These are phyloP conservation scores for Hetaerina americana DNA, from an alignment of 1,140 invertebrate species.

Conservation along the genomic window DNA sequence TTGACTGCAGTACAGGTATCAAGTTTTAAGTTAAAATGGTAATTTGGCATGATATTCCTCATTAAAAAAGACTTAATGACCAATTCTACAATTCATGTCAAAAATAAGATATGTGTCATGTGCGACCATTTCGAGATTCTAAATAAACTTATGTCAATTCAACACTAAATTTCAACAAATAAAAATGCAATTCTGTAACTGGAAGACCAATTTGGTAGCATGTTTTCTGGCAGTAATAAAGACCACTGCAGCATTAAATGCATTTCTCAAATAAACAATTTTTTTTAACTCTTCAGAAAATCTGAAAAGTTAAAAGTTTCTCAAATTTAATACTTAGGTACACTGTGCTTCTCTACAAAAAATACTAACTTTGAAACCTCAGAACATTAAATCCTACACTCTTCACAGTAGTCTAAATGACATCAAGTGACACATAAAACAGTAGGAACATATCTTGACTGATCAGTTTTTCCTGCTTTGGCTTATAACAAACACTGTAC, in stretches of 20 bases:
- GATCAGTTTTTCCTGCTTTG: neutral
- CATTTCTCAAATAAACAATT: neutral
- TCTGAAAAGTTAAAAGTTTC: neutral
- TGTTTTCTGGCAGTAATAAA: neutral
- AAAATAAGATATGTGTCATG: too few relatives aligned
- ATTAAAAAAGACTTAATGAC: neutral
- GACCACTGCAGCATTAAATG: neutral
- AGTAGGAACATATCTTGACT: neutral
- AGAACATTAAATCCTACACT: too few relatives aligned
- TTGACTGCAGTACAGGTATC: too few relatives aligned
- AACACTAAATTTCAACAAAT: neutral
- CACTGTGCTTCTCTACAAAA: too few relatives aligned
- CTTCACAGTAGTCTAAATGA: too few relatives aligned
- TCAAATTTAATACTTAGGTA: neutral
- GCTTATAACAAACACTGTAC: neutral
- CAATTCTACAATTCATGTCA: too few relatives aligned
- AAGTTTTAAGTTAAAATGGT: too few relatives aligned
- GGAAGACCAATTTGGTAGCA: neutral
- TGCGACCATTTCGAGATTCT: too few relatives aligned
- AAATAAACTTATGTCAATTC: neutral
- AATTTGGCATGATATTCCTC: too few relatives aligned
- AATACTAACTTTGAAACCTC: too few relatives aligned
- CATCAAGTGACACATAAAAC: neutral
- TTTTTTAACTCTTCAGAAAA: neutral
- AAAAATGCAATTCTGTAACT: neutral